Percentiles rank a stretch among this genome's conserved stretches.
Conservation (phyloP, 2,797 vertebrate genomes). For the Lepus oiostolus region DNA sequence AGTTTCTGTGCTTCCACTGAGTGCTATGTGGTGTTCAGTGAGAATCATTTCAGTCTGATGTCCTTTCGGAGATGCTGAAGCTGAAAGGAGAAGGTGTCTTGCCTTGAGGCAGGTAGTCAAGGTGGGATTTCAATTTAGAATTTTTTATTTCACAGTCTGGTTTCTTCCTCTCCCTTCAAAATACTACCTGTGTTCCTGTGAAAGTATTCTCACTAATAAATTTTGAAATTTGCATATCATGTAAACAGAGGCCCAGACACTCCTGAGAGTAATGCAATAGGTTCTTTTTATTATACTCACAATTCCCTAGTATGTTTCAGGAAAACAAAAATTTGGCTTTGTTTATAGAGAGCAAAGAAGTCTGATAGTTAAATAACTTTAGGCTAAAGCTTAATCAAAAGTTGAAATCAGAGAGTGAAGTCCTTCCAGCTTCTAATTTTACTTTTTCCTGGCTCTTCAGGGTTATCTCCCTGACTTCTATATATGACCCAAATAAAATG, state of each 20-base stretch:
- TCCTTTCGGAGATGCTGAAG: background rate
- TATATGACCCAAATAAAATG: constrained; percentile 33
- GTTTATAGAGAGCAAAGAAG: background rate
- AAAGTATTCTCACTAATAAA: background rate
- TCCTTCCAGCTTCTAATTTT: background rate
- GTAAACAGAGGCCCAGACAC: background rate
- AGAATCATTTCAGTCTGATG: background rate
- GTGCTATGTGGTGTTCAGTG: background rate
- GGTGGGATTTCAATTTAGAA: background rate
- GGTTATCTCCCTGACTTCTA: background rate
- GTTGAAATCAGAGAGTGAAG: background rate
- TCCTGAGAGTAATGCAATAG: background rate
- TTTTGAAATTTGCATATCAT: background rate
- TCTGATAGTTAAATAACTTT: background rate
- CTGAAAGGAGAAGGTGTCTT: background rate
- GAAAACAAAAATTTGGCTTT: background rate
- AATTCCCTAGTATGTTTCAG: background rate
- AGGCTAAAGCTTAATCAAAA: constrained; percentile 25
- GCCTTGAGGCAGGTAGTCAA: background rate
- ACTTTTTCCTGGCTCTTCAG: background rate
- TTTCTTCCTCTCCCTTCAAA: background rate
- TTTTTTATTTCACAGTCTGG: background rate
- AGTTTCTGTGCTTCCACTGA: background rate
- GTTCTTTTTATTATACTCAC: background rate
- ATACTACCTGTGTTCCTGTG: background rate